Percentiles rank a stretch among this genome's conserved stretches.
Conservation (phyloP, 2,888 invertebrate genomes). For the Drosophila picticornis region DNA sequence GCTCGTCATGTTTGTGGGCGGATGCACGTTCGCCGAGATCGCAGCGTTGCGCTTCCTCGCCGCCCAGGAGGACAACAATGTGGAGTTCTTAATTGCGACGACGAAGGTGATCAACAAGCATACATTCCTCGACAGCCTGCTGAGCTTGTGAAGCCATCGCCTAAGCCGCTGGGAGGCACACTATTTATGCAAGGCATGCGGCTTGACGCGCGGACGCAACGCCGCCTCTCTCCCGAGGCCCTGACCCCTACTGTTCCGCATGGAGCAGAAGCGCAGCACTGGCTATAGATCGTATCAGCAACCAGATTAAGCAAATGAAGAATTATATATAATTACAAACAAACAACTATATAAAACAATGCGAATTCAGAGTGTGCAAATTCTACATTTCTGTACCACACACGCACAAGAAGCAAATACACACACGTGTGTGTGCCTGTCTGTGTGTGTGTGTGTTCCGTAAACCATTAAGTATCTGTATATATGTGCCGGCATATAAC, state of each 20-base stretch:
- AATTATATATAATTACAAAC: neutral
- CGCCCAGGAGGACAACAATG: constrained; percentile 92
- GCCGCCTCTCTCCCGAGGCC: constrained; percentile 49
- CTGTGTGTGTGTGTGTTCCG: neutral
- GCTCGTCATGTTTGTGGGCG: constrained; percentile 98
- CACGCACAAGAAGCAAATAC: constrained; percentile 2
- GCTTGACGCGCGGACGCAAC: constrained; percentile 58
- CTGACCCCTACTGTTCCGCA: constrained; percentile 32
- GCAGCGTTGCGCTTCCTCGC: constrained; percentile 91
- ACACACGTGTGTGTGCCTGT: neutral
- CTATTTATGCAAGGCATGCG: constrained; percentile 55
- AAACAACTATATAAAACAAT: constrained; percentile 2
- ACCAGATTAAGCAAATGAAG: constrained; percentile 2
- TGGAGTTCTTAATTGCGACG: constrained; percentile 95
- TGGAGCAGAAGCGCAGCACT: constrained; percentile 28
- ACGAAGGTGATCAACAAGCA: constrained; percentile 97
- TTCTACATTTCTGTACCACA: constrained; percentile 37
- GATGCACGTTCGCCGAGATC: constrained; percentile 98
- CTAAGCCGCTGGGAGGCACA: constrained; percentile 64
- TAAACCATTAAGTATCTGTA: neutral
- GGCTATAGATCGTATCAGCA: constrained; percentile 10
- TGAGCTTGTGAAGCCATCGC: constrained; percentile 81
- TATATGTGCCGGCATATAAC: constrained; percentile 15
- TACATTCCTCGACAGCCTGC: constrained; percentile 92
- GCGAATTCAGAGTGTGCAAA: constrained; percentile 14